These are phyloP conservation scores for Montipora sp. DNA, from an alignment of 64 coral and sea anemone genomes.

Conservation along the genomic window DNA sequence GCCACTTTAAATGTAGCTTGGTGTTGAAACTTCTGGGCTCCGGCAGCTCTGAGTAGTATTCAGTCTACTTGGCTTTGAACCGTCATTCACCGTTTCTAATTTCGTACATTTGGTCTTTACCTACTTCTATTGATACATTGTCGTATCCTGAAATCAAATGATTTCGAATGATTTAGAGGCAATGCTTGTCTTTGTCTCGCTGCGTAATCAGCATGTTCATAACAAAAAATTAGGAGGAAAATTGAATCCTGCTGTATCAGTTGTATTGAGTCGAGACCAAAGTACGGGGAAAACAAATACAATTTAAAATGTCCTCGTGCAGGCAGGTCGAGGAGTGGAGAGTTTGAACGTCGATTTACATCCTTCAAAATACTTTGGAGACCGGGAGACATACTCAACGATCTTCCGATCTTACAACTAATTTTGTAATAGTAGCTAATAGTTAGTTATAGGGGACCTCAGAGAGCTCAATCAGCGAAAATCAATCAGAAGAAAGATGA, in stretches of 20 bases:
- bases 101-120: background rate
- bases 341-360: background rate
- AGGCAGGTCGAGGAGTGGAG: background rate
- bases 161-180: no score
- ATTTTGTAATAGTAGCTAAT: no score
- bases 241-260: no score
- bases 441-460: no score
- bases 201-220: no score
- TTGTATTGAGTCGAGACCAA: background rate
- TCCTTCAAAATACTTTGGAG: background rate
- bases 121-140: no score
- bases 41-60: background rate
- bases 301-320: background rate
- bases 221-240: no score
- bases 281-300: background rate
- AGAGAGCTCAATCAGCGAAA: background rate
- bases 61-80: background rate
- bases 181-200: no score
- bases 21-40: no score
- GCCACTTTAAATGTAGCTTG: no score
- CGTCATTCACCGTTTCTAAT: background rate
- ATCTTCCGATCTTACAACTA: background rate
- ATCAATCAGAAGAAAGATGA: background rate
- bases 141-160: no score
- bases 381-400: constrained; percentile 2